These are phyloP conservation scores for Malurus alboscapulatus DNA, from an alignment of 2,113 vertebrate species.

Conservation along the genomic window DNA sequence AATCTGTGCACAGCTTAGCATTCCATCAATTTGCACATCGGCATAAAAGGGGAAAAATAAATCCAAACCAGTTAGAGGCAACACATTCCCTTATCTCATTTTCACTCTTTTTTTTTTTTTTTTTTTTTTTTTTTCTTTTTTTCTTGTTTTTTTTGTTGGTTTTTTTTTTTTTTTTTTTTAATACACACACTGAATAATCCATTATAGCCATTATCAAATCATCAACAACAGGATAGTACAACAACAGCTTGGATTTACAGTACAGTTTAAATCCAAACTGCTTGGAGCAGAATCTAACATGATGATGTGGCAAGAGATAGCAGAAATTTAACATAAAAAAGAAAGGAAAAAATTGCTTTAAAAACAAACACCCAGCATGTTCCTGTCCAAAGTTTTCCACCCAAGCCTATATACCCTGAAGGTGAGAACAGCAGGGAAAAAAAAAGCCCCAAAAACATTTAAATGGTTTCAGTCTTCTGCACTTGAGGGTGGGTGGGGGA, in stretches of 20 bases:
- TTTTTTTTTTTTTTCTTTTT: too few species aligned
- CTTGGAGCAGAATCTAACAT: not conserved
- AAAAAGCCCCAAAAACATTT: not conserved
- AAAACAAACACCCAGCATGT: not conserved
- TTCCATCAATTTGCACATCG: not conserved
- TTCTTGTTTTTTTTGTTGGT: too few species aligned
- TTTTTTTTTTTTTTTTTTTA: not conserved
- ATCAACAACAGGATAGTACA: not conserved
- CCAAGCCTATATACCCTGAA: not conserved
- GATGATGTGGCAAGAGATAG: not conserved
- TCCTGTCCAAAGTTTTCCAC: not conserved
- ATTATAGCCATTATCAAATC: not conserved
- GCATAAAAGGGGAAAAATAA: not conserved
- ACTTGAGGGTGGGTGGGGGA: rapidly evolving
- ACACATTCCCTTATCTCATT: not conserved
- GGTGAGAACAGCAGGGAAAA: rapidly evolving
- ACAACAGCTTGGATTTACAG: not conserved
- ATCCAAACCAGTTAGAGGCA: not conserved
- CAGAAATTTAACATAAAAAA: not conserved
- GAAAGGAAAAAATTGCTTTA: not conserved
- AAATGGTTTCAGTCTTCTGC: not conserved
- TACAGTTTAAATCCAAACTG: not conserved
- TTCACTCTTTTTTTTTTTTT: not conserved
- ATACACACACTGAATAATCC: not conserved
- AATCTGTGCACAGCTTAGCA: not conserved